A percentile compares a stretch with the other conserved stretches of the same genome.
phyloP scores from a whole-genome alignment of 2,888 invertebrate species.

The Leptinotarsa peninsularis region DNA sequence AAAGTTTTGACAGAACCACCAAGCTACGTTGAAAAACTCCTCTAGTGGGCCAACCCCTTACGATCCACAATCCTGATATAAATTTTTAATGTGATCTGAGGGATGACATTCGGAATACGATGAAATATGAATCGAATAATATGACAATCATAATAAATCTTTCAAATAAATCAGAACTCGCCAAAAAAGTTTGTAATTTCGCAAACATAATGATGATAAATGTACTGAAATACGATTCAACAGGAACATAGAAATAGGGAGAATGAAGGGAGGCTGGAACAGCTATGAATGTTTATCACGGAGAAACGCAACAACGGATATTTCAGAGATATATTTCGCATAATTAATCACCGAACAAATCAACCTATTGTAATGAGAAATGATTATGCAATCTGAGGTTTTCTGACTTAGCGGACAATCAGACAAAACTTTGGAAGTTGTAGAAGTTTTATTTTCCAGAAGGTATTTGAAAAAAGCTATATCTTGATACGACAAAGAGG shows the following conservation, averaged over 20 bases:
- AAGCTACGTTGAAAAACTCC: not conserved
- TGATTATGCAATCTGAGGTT: too few relatives aligned
- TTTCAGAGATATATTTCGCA: not conserved
- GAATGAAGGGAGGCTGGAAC: constrained; percentile 12
- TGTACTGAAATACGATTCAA: constrained; percentile 32
- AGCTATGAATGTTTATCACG: not conserved
- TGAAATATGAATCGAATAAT: constrained; percentile 24
- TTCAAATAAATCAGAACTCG: constrained; percentile 38
- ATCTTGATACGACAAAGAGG: too few relatives aligned
- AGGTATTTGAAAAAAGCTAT: not conserved
- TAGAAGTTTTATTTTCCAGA: constrained; percentile 1
- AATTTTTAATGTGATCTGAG: constrained; percentile 38
- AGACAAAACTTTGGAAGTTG: too few relatives aligned
- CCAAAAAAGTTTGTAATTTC: constrained; percentile 43
- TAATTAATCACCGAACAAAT: not conserved
- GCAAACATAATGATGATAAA: constrained; percentile 44
- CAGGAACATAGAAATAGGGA: constrained; percentile 6
- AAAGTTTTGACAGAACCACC: not conserved
- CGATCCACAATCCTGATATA: constrained; percentile 28
- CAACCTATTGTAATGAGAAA: too few relatives aligned
- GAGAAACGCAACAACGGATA: not conserved
- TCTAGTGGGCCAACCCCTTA: constrained; percentile 18
- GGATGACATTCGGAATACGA: constrained; percentile 27
- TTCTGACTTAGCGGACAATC: too few relatives aligned
- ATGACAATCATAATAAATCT: constrained; percentile 47